Percentiles rank a stretch among this genome's conserved stretches.
Evolutionary conservation across 2,888 invertebrate genomes (phyloP).

Genomic region (Elegia similella): DNA sequence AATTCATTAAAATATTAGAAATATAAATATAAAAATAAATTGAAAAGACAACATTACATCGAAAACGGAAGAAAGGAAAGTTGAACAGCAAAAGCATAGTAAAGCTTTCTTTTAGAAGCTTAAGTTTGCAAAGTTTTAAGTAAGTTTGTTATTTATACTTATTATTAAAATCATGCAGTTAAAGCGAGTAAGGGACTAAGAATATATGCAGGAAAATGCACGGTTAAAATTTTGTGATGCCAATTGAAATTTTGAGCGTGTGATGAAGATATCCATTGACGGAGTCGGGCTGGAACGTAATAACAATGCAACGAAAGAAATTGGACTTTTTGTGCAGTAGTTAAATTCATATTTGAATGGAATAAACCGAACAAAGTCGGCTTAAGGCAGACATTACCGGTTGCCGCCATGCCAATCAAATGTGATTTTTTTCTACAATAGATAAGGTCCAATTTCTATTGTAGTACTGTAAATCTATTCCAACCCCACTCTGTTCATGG

Average conservation of each 20-base stretch:
- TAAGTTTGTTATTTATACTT: constrained; percentile 27
- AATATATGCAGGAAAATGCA: constrained; percentile 72
- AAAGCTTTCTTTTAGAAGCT: constrained; percentile 65
- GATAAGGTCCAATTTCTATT: no score
- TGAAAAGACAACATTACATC: constrained; percentile 35
- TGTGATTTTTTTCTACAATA: no score
- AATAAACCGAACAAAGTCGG: no score
- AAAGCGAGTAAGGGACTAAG: constrained; percentile 59
- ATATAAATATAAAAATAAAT: constrained; percentile 28
- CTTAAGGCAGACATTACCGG: no score
- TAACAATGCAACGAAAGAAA: no score
- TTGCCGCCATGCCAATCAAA: no score
- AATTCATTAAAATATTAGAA: constrained; percentile 35
- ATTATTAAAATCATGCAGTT: constrained; percentile 57
- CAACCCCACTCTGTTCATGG: no score
- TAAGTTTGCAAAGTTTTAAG: constrained; percentile 44
- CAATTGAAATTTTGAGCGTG: constrained; percentile 50
- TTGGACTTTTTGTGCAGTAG: no score
- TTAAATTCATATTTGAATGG: no score
- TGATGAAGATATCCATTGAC: constrained; percentile 20
- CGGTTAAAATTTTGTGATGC: constrained; percentile 52
- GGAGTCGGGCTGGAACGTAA: no score
- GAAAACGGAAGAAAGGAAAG: constrained; percentile 42
- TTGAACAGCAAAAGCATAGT: constrained; percentile 57
- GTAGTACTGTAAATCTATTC: no score